These are phyloP conservation scores for Sebastes trivittatus DNA, from an alignment of 2,797 vertebrate species.

Conservation along the genomic window DNA sequence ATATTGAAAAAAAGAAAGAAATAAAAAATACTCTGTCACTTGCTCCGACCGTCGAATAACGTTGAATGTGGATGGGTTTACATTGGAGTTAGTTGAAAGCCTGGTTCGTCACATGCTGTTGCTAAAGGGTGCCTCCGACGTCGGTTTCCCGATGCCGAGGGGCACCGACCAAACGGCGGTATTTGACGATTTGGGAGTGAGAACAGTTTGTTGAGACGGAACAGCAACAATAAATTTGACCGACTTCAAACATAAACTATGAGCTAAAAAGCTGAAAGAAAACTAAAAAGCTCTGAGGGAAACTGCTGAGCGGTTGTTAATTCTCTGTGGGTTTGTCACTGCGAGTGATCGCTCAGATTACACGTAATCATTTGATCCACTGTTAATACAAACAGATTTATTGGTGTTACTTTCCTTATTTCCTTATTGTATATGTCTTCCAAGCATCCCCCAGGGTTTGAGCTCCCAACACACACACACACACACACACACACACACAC, in stretches of 20 bases:
- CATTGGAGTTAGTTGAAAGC: no score
- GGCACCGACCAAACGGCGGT: no score
- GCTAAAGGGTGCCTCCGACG: no score
- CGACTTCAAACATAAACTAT: not conserved
- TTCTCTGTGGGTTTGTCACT: not conserved
- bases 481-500: constrained; percentile 13
- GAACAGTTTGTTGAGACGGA: no score
- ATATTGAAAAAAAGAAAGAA: no score
- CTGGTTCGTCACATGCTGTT: no score
- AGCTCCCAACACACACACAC: not conserved
- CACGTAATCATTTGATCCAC: not conserved
- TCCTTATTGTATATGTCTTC: not conserved
- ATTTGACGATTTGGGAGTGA: no score
- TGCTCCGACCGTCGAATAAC: no score
- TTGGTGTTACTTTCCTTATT: not conserved
- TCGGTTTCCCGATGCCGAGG: no score
- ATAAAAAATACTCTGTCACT: no score
- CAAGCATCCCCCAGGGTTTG: no score
- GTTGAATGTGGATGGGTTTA: no score
- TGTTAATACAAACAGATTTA: not conserved
- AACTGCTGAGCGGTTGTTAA: not conserved
- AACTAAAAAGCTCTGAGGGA: not conserved
- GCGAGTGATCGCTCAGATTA: not conserved
- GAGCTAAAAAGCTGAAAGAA: not conserved
- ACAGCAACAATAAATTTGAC: not conserved